These are phyloP conservation scores for Camelus dromedarius DNA, from an alignment of 2,113 vertebrate species.

Conservation along the genomic window DNA sequence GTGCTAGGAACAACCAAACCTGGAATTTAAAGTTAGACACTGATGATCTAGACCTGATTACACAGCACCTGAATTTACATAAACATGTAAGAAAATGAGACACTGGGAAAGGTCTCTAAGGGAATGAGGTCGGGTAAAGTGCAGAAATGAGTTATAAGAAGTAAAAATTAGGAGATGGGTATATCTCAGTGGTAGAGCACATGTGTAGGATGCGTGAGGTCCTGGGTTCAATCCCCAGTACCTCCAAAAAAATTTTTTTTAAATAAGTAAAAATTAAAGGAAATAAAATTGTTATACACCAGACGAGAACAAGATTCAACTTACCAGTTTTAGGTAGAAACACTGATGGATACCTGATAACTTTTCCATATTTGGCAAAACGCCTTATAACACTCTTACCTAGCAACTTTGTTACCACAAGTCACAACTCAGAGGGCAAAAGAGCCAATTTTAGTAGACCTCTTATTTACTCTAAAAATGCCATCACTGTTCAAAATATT, in stretches of 20 bases:
- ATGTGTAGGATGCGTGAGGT: too few relatives aligned
- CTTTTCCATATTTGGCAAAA: not conserved
- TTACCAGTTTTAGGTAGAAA: not conserved
- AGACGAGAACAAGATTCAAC: not conserved
- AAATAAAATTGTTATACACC: not conserved
- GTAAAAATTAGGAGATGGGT: conserved; percentile 22
- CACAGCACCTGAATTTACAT: not conserved
- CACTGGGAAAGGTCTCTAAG: not conserved
- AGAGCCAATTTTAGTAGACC: not conserved
- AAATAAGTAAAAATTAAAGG: conserved; percentile 14
- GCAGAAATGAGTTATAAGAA: conserved; percentile 13
- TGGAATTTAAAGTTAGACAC: conserved; percentile 45
- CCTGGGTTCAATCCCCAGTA: too few relatives aligned
- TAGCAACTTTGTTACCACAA: not conserved
- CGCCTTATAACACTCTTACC: not conserved
- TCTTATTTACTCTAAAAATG: conserved; percentile 43
- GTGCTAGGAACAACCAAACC: not conserved
- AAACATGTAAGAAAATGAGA: not conserved
- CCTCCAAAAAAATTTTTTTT: too few relatives aligned
- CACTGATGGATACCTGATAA: not conserved
- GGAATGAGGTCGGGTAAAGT: not conserved
- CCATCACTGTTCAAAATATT: not conserved
- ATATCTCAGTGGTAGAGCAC: too few relatives aligned
- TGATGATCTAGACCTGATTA: conserved; percentile 2
- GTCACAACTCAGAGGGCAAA: not conserved